Base-by-base conservation (phyloP, 2,888 invertebrate genomes). In the Cheiracanthium punctorium region DNA sequence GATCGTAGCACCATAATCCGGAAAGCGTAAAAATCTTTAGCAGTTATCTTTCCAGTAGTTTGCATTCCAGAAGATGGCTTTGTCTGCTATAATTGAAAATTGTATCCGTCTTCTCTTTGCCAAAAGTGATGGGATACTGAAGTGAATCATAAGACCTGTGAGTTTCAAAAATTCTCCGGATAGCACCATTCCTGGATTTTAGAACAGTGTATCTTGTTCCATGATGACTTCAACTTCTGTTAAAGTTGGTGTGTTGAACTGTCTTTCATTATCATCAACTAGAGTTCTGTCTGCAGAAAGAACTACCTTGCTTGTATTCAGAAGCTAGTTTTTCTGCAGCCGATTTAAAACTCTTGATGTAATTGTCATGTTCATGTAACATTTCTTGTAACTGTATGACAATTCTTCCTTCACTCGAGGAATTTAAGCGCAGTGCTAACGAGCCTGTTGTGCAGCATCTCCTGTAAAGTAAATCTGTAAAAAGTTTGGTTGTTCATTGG, bases 281-380 rank as follows among this genome's bases (percentile, higher is more conserved):
- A 70, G 79, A 2, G 48, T 70, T 70, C 17, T 67, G n/a, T 67
- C 67, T 4, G 67, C 67, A 17, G 30, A 67, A 30, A 30, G 12
- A 67, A 30, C 14, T 14, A 30, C 30, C n/a, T n/a, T n/a, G n/a
- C 17, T 29, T 67, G 0, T 1, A 30, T 28, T 29, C 48, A 14
- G 33, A 24, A 5, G 90, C 89, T 70, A 88, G 88, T 76, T 74
- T 89, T 24, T 91, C 90, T 87, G 89, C 58, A 5, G 90, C 90
- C 5, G 89, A 90, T 90, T 90, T 90, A 87, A 91, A 91, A 70
- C 90, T 81, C 85, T 75, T 58, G 77, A 91, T 76, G 88, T 90
- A 64, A 90, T 84, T 4, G 28, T 64, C 10, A 20, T 64, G 20
- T 24, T 88, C 75, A 48, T 91, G 89, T 73, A 90, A 80, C 74